phyloP scores from a whole-genome alignment of 2,113 vertebrate species.

The Archilochus colubris region DNA sequence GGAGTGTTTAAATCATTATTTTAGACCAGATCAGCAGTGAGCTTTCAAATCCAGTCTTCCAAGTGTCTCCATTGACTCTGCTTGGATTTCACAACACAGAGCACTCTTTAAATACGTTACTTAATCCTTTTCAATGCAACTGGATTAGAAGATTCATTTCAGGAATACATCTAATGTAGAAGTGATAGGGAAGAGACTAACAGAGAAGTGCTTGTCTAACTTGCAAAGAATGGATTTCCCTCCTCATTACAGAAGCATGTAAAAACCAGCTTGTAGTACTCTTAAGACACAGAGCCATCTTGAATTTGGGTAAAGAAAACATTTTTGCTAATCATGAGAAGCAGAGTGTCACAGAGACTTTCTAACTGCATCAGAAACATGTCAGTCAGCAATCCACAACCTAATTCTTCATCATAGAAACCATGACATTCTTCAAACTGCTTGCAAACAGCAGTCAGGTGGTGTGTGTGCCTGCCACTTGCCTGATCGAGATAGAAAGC shows the following conservation, averaged over 20 bases:
- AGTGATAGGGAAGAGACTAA: neutral
- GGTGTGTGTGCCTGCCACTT: constrained; percentile 33
- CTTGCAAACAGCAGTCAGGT: neutral
- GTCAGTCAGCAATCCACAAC: neutral
- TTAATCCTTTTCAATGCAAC: neutral
- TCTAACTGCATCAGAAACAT: neutral
- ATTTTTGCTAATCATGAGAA: neutral
- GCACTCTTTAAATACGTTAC: neutral
- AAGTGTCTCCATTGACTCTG: neutral
- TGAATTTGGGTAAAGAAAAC: neutral
- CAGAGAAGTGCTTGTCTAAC: neutral
- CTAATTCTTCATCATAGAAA: neutral
- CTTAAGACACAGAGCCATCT: neutral
- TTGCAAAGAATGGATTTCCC: neutral
- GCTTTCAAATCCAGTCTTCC: neutral
- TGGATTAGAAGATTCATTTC: neutral
- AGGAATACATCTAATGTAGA: neutral
- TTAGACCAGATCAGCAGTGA: neutral
- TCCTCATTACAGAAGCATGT: neutral
- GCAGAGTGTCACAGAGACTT: neutral
- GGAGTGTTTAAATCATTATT: neutral
- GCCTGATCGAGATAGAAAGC: constrained; percentile 97
- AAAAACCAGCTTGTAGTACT: neutral
- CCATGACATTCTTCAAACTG: neutral
- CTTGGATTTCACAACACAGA: neutral